Evolutionary conservation across 2,113 vertebrate species (phyloP), one percentile per base, ranked within the genome.

Genomic region (Axis porcinus): DNA sequence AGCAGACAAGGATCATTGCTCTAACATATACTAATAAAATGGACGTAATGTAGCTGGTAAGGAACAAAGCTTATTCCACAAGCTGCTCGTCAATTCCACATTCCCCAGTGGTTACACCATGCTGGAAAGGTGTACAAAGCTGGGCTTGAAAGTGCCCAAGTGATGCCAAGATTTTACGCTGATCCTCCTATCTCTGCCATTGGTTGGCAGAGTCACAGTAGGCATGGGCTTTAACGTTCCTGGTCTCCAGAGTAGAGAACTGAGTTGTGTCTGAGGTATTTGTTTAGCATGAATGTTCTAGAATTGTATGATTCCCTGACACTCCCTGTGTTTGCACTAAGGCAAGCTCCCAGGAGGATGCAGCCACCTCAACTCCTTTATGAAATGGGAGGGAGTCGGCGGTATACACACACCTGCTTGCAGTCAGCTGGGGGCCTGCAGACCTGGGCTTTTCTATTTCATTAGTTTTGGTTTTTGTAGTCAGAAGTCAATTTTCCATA

Each of bases 101-200:
- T n/a, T 6, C 7, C 50, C 60, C 23, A 19, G 60, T 4, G 43
- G 33, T 62, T 60, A 17, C 60, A 57, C n/a, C 15, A 14, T n/a
- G 15, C 36, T 21, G 62, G 36, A 86, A 45, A 76, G n/a, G 6
- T 36, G 19, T 43, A 11, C 33, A 11, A 27, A 85, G 27, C n/a
- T 47, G 60, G 28, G 10, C 3, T 60, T 40, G 52, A 60, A 64
- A 43, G 33, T 64, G 7, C 67, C 82, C 52, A 52, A 2, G 58
- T 25, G 58, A 76, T 36, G 14, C 17, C 14, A 11, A 7, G 5
- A 12, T 54, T 89, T 79, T 23, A 40, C 0, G 0, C 7, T 0
- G 19, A 55, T 23, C 54, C 58, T 92, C 25, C 10, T 45, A 40
- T 36, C 55, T 83, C 25, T 43, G 21, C 17, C 25, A 0, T 50